Evolutionary conservation across 2,888 invertebrate species (phyloP), one percentile per base, ranked within the genome.

Genomic region (Amorpha juglandis): DNA sequence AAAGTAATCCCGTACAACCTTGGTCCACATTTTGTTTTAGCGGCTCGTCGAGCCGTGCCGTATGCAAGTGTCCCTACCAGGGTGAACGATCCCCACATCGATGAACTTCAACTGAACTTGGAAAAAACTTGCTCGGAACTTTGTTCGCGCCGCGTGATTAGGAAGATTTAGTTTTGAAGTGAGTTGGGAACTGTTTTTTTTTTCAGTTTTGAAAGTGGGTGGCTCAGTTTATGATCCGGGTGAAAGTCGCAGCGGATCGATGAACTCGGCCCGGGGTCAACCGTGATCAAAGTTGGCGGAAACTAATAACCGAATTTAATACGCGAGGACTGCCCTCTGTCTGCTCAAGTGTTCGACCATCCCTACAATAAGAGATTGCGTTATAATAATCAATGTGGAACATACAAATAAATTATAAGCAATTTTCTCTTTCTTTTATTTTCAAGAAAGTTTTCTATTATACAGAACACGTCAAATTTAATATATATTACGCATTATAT

Each of bases 131-230:
- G 79, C 79, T 33, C 74, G 72, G 81, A 91, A 92, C 83, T 92
- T 91, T 86, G 88, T 89, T 88, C 89, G 88, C 90, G 90, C 89
- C 88, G 88, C 88, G 91, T 93, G 93, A 93, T 93, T 93, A 93
- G 92, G 91, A 91, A 88, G 91, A 92, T 91, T 93, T 92, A 92
- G 92, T 93, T 93, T 86, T 90, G 89, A 92, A 92, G 90, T 90
- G 87, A 91, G 90, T 89, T 86, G 87, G 83, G 88, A 90, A 91
- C 87, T 89, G 90, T 87, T 91, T 92, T 91, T 87, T 91, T 92
- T 91, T 92, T 89, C 90, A 92, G 91, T 91, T 93, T 91, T 88
- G 90, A 92, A 92, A 93, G 92, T 93, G 86, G 92, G 92, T 93
- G 90, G 91, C 90, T 91, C 88, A 92, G 91, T 93, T 93, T 92